Evolutionary conservation across 2,888 invertebrate species (phyloP), one percentile per base, ranked within the genome.

Genomic region (Teinopalpus imperialis): DNA sequence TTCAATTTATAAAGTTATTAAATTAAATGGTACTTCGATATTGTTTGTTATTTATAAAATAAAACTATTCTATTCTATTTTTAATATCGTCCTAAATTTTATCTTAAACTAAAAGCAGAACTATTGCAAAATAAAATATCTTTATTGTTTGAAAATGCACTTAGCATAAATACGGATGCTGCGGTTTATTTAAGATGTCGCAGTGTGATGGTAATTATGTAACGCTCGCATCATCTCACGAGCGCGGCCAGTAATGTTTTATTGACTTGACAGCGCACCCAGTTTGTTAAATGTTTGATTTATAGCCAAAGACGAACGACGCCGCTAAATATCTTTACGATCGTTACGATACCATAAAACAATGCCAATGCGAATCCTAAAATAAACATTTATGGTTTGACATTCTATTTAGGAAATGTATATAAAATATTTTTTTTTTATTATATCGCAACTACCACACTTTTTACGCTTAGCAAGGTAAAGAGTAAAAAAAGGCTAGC

Each of bases 281-380:
- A 56, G 70, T 68, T 69, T 66, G 69, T 73, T 78, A 77, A 79
- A 77, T 70, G 73, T 71, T 68, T 80, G 77, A 80, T 80, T 78
- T 80, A 80, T 63, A 65, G 53, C 47, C 55, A 56, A 63, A 69
- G 66, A 69, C 66, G 63, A 66, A 61, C 58, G 62, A 65, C 64
- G 55, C 56, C 57, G 61, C 55, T 54, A 56, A 55, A 49, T 48
- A 54, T 53, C 51, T 65, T 69, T 65, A 69, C 61, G 64, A 62
- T 49, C 59, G 56, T 56, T 66, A 58, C 56, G 56, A 50, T 53
- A 53, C 64, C 50, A 52, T 49, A 52, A 54, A 54, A 54, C 53
- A 54, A 58, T 62, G 46, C 48, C 45, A 29, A 40, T 42, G 40
- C 36, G 32, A 49, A 51, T 48, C 43, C 32, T 12, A 20, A 39